Evolutionary conservation across 1,140 invertebrate genomes (phyloP).

Genomic region (Drosophila repleta): DNA sequence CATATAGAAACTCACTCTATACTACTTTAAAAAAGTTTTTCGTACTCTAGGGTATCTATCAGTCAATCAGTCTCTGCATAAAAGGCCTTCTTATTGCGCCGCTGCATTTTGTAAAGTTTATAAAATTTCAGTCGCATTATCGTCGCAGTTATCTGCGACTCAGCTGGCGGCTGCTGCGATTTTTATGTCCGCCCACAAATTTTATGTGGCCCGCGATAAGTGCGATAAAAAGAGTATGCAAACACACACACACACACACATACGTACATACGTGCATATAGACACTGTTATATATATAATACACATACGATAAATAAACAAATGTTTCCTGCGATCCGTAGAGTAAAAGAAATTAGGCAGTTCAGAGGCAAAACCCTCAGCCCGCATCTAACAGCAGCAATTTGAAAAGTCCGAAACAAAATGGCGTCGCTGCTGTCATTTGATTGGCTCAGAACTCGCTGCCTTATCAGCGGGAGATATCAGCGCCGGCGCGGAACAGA

Average conservation of each 20-base stretch:
- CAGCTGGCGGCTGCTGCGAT: constrained; percentile 19
- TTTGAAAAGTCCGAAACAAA: constrained; percentile 49
- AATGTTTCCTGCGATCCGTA: constrained; percentile 9
- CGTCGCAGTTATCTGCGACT: constrained; percentile 49
- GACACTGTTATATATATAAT: not conserved
- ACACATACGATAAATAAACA: constrained; percentile 5
- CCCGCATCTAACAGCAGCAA: constrained; percentile 30
- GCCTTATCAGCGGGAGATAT: constrained; percentile 59
- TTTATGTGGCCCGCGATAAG: constrained; percentile 71
- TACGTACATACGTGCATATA: constrained; percentile 8
- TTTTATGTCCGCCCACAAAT: constrained; percentile 78
- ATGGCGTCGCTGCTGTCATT: constrained; percentile 54
- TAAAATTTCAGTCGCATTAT: constrained; percentile 55
- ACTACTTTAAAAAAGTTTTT: too few species aligned
- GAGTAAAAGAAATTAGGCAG: constrained; percentile 16
- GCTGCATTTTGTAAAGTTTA: constrained; percentile 37
- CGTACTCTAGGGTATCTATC: constrained; percentile 9
- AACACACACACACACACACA: constrained; percentile 1
- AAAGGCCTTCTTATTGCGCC: not conserved
- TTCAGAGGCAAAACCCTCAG: constrained; percentile 17
- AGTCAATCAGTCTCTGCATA: not conserved
- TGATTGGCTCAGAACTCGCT: constrained; percentile 54
- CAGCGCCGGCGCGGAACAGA: constrained; percentile 42
- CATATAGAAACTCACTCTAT: too few species aligned
- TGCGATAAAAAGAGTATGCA: constrained; percentile 47